These are phyloP conservation scores for Plagodis dolabraria DNA, from an alignment of 2,888 invertebrate genomes.

Conservation along the genomic window DNA sequence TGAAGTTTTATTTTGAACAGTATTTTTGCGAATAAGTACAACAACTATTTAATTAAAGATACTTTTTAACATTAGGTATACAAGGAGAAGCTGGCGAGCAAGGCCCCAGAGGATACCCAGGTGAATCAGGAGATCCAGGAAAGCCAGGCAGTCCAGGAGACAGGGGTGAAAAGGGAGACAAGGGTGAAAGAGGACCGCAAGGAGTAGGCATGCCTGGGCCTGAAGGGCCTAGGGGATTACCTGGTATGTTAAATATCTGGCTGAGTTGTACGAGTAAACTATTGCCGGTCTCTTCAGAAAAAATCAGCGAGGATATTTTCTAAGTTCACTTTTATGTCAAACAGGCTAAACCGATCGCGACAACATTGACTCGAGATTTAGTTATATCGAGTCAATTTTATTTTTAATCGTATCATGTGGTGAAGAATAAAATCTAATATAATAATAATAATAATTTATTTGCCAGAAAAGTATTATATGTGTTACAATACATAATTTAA, in stretches of 20 bases:
- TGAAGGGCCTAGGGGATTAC: constrained; percentile 88
- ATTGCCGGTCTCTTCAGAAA: too few relatives aligned
- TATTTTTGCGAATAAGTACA: too few relatives aligned
- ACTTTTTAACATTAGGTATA: constrained; percentile 69
- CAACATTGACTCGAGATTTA: too few relatives aligned
- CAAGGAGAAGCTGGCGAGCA: constrained; percentile 88
- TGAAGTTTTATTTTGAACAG: too few relatives aligned
- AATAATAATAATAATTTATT: too few relatives aligned
- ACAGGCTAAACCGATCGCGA: too few relatives aligned
- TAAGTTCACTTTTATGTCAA: too few relatives aligned
- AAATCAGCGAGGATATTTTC: too few relatives aligned
- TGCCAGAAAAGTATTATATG: too few relatives aligned
- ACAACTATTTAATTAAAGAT: neutral
- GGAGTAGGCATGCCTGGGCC: constrained; percentile 91
- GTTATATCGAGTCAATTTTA: too few relatives aligned
- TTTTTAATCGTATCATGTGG: neutral
- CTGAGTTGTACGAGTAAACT: too few relatives aligned
- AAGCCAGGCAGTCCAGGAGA: constrained; percentile 86
- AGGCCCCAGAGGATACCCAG: constrained; percentile 88
- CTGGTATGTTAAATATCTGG: constrained; percentile 66
- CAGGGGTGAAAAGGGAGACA: constrained; percentile 88
- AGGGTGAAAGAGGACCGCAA: constrained; percentile 89
- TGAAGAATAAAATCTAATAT: neutral
- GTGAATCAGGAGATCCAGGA: constrained; percentile 89
- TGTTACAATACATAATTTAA: too few relatives aligned